Percentiles rank a stretch among this genome's conserved stretches.
Evolutionary conservation across 2,113 vertebrate genomes (phyloP).

Genomic region (Melanerpes formicivorus): DNA sequence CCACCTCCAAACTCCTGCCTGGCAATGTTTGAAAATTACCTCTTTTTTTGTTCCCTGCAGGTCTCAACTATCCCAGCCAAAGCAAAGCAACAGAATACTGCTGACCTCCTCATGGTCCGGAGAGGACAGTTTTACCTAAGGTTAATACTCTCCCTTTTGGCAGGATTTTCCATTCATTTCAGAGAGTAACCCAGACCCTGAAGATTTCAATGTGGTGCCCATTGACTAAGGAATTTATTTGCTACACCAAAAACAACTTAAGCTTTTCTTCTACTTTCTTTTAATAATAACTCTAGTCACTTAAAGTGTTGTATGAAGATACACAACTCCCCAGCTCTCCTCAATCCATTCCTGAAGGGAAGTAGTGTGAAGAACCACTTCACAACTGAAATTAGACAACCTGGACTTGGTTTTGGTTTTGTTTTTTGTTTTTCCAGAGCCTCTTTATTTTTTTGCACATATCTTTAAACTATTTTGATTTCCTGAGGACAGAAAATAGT

Average conservation of each 20-base stretch:
- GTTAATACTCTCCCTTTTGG: conserved; percentile 23
- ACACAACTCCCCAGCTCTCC: background rate
- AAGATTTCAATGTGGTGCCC: background rate
- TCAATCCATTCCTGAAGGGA: background rate
- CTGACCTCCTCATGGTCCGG: background rate
- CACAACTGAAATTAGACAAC: background rate
- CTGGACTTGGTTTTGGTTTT: background rate
- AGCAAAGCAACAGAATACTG: background rate
- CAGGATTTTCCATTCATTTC: conserved; percentile 13
- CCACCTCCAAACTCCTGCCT: background rate
- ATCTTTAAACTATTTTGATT: background rate
- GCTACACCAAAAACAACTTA: background rate
- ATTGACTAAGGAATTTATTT: conserved; percentile 11
- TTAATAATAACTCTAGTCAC: background rate
- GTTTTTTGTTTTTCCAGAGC: fast-evolving
- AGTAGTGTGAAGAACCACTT: background rate
- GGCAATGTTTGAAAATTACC: background rate
- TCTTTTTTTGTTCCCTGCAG: background rate
- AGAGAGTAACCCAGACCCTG: background rate
- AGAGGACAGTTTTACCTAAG: background rate
- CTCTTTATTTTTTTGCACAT: background rate
- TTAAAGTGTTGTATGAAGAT: background rate
- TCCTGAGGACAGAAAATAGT: background rate
- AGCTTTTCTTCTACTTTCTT: background rate
- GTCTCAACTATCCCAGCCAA: background rate